A percentile compares a stretch with the other conserved stretches of the same genome.
These are phyloP conservation scores for Horisme vitalbata DNA, from an alignment of 2,888 invertebrate genomes.

Conservation along the genomic window DNA sequence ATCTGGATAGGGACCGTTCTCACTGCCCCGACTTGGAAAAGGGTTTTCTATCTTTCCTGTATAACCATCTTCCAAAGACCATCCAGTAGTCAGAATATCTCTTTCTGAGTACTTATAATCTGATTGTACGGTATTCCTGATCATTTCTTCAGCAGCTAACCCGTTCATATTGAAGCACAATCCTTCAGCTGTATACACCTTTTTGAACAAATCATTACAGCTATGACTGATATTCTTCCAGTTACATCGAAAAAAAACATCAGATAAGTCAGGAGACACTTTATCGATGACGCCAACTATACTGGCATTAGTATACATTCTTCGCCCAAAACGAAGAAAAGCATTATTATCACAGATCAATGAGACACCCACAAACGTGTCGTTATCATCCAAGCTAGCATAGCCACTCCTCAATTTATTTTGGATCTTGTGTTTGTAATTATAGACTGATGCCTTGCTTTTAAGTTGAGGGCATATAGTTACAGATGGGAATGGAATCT, in stretches of 20 bases:
- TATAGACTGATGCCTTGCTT: constrained; percentile 33
- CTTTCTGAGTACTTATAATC: constrained; percentile 10
- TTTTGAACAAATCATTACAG: constrained; percentile 26
- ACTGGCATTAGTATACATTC: background rate
- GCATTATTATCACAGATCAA: background rate
- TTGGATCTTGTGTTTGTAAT: constrained; percentile 32
- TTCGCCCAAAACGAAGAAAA: no score
- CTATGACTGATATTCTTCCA: constrained; percentile 14
- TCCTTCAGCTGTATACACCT: constrained; percentile 48
- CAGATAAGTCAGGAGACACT: constrained; percentile 26
- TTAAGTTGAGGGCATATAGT: constrained; percentile 56
- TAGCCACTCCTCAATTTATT: no score
- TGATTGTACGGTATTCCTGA: constrained; percentile 25
- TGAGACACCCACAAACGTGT: constrained; percentile 1
- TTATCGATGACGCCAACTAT: constrained; percentile 12
- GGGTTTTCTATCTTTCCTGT: background rate
- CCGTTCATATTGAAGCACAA: constrained; percentile 51
- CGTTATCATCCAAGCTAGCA: background rate
- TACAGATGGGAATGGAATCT: constrained; percentile 58
- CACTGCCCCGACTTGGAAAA: constrained; percentile 6
- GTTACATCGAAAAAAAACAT: constrained; percentile 18
- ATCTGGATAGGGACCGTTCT: constrained; percentile 4
- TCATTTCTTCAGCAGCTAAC: constrained; percentile 44
- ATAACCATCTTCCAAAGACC: constrained; percentile 8
- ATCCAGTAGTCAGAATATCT: background rate